These are phyloP conservation scores for Emydocephalus ijimae DNA, from an alignment of 2,113 vertebrate genomes.

Conservation along the genomic window DNA sequence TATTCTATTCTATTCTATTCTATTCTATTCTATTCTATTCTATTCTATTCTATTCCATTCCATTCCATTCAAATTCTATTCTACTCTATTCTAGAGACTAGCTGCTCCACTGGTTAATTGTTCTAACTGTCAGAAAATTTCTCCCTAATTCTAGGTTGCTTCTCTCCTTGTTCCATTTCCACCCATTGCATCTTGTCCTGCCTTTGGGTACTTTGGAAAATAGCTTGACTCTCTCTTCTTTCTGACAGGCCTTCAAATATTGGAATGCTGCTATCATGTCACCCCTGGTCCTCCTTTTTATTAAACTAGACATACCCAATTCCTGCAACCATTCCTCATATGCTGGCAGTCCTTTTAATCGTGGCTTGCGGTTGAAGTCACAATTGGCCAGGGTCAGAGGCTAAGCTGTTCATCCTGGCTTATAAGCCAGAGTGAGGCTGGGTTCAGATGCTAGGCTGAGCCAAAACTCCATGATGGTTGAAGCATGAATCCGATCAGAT, in stretches of 20 bases:
- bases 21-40: no score
- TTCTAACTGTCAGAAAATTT: neutral
- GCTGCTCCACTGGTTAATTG: neutral
- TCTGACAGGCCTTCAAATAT: fast-evolving
- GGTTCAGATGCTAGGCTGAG: neutral
- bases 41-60: no score
- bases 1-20: no score
- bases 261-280: neutral
- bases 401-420: neutral
- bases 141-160: neutral
- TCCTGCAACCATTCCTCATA: neutral
- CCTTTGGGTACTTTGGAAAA: neutral
- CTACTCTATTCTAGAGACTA: no score
- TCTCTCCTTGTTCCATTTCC: neutral
- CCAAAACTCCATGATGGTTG: neutral
- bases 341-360: neutral
- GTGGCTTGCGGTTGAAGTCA: neutral
- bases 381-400: neutral
- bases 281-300: neutral
- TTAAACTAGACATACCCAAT: neutral
- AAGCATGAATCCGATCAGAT: neutral
- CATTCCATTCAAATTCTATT: no score
- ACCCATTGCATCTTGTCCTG: neutral
- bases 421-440: neutral
- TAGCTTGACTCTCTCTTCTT: neutral